Evolutionary conservation across 1,140 invertebrate species (phyloP), one percentile per base, ranked within the genome.

Genomic region (Dysdera silvatica): DNA sequence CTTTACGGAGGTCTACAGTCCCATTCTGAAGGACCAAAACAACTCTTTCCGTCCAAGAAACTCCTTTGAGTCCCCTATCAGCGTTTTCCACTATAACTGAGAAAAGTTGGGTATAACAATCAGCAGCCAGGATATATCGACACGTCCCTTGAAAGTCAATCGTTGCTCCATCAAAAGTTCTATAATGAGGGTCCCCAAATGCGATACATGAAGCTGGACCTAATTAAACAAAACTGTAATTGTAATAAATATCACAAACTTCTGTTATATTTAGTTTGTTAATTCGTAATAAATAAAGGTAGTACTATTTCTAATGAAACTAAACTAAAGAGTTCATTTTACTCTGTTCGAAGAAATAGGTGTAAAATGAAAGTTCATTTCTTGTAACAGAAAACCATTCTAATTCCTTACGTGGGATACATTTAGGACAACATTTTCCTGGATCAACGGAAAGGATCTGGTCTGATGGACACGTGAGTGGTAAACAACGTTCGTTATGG

Each of bases 161-260:
- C 66, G 90, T 88, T 70, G 87, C 86, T 23, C 91, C 91, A 71
- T 96, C 92, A 74, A 95, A 96, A 7, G 90, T 94, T 68, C 87
- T 84, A 72, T 94, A 96, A 72, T 95, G 92, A 0, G 91, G 91
- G 76, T 95, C 91, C 1, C 92, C 91, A 74, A 91, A 95, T 0
- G 92, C 90, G 0, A 89, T 89, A 74, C 92, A 95, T 0, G 91
- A 86, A 7, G 65, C 65, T 51, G 65, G 65, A 24, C 48, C 65
- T 66, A 40, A 28, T 53, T 8, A 28, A 37, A 24, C 1, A 33
- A 4, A 18, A 16, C 20, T 33, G 24, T 3, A n/a, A n/a, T n/a
- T n/a, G n/a, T n/a, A n/a, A n/a, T n/a, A n/a, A n/a, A n/a, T n/a
- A n/a, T n/a, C n/a, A n/a, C n/a, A n/a, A n/a, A n/a, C n/a, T n/a